phyloP scores from a whole-genome alignment of 2,888 invertebrate genomes.

The Pseudanteris insignis region DNA sequence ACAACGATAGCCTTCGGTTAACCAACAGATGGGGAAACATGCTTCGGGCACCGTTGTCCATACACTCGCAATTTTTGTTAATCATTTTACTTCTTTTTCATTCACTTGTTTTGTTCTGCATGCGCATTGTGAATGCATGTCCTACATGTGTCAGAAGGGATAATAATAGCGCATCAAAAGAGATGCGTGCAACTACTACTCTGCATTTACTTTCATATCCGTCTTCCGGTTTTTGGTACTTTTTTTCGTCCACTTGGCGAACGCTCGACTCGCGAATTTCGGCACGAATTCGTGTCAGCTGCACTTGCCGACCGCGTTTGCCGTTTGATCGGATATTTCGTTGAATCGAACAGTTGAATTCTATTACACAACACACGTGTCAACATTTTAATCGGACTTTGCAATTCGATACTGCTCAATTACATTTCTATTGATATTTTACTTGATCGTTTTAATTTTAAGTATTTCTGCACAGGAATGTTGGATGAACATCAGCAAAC shows the following conservation, averaged over 20 bases:
- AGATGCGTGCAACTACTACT: constrained; percentile 49
- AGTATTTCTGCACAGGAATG: too few species aligned
- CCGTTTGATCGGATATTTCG: background rate
- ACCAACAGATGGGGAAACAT: constrained; percentile 56
- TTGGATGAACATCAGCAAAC: too few species aligned
- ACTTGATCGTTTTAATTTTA: too few species aligned
- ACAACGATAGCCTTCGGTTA: constrained; percentile 42
- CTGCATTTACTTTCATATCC: constrained; percentile 38
- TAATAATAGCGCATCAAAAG: constrained; percentile 56
- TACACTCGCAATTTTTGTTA: constrained; percentile 50
- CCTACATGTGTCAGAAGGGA: constrained; percentile 59
- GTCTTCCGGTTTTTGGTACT: constrained; percentile 43
- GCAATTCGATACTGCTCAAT: too few species aligned
- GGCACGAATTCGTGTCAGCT: constrained; percentile 27
- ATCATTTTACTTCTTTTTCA: constrained; percentile 40
- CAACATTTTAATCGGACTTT: too few species aligned
- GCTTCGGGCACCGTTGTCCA: constrained; percentile 48
- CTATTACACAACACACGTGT: too few species aligned
- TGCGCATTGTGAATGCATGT: constrained; percentile 49
- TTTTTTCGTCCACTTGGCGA: constrained; percentile 7
- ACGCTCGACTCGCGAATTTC: background rate
- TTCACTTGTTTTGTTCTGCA: constrained; percentile 12
- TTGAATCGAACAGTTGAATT: background rate
- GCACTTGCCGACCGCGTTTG: background rate
- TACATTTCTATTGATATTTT: too few species aligned